Base-by-base conservation (phyloP, 2,113 vertebrate genomes). In the Myiozetetes cayanensis region DNA sequence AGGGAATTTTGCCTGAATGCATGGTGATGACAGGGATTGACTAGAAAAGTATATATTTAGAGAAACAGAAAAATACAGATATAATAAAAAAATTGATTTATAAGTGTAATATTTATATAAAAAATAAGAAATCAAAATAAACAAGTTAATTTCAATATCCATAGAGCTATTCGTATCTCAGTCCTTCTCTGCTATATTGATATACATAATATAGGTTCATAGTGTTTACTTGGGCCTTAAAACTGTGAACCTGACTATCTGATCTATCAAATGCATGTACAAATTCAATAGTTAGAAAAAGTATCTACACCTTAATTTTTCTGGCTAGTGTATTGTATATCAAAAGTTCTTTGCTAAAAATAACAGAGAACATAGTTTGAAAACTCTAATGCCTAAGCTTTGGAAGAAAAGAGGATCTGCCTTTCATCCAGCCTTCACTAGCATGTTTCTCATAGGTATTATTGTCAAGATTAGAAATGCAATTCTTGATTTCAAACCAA, bases 401-500 rank as follows among this genome's bases (percentile, higher is more conserved):
- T 94, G 63, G 84, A 91, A 87, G 74, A 71, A 74, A 92, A 83
- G 53, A 80, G 80, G 75, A 94, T 93, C 67, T 93, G 50, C 74
- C 86, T 96, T 96, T 96, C 91, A 96, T 93, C 84, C 53, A 95
- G 80, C 28, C 39, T 93, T 96, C 87, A 94, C 66, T 53, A 61
- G 52, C 28, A 63, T 86, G 59, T 74, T 96, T 83, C 43, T 93
- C 68, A 37, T 71, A 87, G 71, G 73, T 76, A 80, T 90, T 95
- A 82, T 92, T 93, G 94, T 96, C 93, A 93, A 94, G 87, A 95
- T 93, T 79, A 95, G 93, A 93, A 96, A 96, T 79, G 39, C 77
- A 73, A 52, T 94, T 95, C 70, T 80, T 96, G 76, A 89, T 96
- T 96, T 96, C 92, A 93, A 96, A 94, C 89, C 84, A 93, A 95